Conservation (phyloP, 2,888 invertebrate genomes). For the Nezara viridula region DNA sequence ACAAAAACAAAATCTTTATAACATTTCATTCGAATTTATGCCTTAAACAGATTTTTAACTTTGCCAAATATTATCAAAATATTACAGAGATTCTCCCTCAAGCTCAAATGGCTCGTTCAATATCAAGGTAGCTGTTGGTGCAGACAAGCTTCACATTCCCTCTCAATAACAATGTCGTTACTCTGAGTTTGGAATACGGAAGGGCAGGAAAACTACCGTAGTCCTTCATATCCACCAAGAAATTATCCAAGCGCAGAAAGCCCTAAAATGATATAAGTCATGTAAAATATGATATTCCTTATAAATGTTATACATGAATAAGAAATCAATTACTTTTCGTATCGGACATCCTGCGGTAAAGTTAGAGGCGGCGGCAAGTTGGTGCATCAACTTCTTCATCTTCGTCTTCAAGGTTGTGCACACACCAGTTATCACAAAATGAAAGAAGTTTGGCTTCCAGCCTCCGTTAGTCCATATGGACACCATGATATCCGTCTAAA, state of each 20-base stretch:
- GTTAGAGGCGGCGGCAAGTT: not conserved
- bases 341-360: not conserved
- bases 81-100: too few species aligned
- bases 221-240: not conserved
- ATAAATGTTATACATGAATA: too few species aligned
- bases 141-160: not conserved
- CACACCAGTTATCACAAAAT: not conserved
- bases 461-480: conserved; percentile 38
- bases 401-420: not conserved
- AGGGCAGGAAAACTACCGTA: not conserved
- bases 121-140: not conserved
- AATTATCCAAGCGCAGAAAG: not conserved
- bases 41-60: not conserved
- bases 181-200: not conserved
- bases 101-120: not conserved
- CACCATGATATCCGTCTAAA: not conserved
- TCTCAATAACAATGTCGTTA: not conserved
- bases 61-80: not conserved
- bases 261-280: not conserved
- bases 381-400: not conserved
- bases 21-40: not conserved
- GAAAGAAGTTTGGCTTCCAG: conserved; percentile 47
- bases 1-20: too few species aligned
- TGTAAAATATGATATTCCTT: not conserved
- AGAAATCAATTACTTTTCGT: not conserved